Evolutionary conservation across 2,888 invertebrate genomes (phyloP), one percentile per base, ranked within the genome.

Genomic region (Trissoscelio sp.): DNA sequence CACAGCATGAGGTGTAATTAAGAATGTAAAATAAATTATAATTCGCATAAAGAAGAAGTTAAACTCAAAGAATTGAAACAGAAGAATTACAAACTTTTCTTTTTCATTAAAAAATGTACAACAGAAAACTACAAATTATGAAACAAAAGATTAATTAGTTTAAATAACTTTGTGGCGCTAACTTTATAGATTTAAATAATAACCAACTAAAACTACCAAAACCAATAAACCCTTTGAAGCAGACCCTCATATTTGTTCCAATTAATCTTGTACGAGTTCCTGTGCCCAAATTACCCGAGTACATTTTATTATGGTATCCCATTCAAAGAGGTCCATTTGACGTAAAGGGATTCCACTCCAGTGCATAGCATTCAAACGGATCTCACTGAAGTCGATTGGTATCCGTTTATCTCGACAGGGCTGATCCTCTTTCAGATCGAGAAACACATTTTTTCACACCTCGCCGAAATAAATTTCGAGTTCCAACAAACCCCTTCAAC

Each of bases 331-430:
- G 69, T 74, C 73, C 57, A 70, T 69, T 80, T 69, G 67, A 74
- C 44, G 64, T 64, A 70, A 80, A 64, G 44, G 64, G 69, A 69
- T 80, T 80, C 69, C 16, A 31, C 44, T 20, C 28, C 16, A 12
- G 16, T 79, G 39, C 39, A 31, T 14, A 39, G 20, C 74, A 51
- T 74, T 64, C 62, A 74, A 79, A 48, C 69, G 73, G 74, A 80
- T 74, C 70, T 80, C 74, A 74, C 69, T 80, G 74, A 74, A 74
- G 64, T 80, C 62, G 62, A 79, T 79, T 73, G 73, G 39, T 62
- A 51, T 62, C 62, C 67, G 55, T 74, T 73, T 62, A 62, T 69
- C 62, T 60, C 51, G 34, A 67, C 73, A 67, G 46, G 14, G n/a
- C 46, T 12, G 66, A 72, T 37, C 53, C 39, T 73, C 24, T 67